A percentile compares a stretch with the other conserved stretches of the same genome.
Evolutionary conservation across 2,888 invertebrate genomes (phyloP).

Genomic region (Acanthosepion esculentum): DNA sequence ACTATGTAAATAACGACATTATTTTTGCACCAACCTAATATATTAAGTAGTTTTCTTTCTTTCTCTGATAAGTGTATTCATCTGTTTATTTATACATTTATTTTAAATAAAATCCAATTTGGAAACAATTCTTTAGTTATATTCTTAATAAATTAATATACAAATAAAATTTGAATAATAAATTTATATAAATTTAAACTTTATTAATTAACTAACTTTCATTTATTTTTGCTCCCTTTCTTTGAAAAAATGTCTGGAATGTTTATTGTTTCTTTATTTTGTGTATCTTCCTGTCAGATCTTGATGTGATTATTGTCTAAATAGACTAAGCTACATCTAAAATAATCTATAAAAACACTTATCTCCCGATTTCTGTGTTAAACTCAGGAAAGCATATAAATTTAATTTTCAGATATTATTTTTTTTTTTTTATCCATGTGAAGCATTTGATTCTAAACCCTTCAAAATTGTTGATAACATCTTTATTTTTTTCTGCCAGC

Average conservation of each 20-base stretch:
- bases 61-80: too few relatives aligned
- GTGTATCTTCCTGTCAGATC: not conserved
- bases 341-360: not conserved
- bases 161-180: too few relatives aligned
- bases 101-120: not conserved
- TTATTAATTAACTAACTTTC: not conserved
- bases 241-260: not conserved
- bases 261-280: not conserved
- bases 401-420: too few relatives aligned
- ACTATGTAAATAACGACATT: too few relatives aligned
- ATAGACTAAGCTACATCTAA: not conserved
- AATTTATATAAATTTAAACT: not conserved
- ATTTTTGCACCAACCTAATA: too few relatives aligned
- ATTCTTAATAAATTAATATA: not conserved
- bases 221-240: not conserved
- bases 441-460: too few relatives aligned
- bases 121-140: not conserved
- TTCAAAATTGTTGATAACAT: too few relatives aligned
- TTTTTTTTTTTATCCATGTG: too few relatives aligned
- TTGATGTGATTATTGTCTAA: not conserved
- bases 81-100: too few relatives aligned
- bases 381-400: too few relatives aligned
- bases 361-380: not conserved
- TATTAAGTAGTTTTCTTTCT: too few relatives aligned
- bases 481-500: too few relatives aligned